Percentiles rank a stretch among this genome's conserved stretches.
Evolutionary conservation across 1,140 invertebrate genomes (phyloP).

Genomic region (Ditylenchus dipsaci): DNA sequence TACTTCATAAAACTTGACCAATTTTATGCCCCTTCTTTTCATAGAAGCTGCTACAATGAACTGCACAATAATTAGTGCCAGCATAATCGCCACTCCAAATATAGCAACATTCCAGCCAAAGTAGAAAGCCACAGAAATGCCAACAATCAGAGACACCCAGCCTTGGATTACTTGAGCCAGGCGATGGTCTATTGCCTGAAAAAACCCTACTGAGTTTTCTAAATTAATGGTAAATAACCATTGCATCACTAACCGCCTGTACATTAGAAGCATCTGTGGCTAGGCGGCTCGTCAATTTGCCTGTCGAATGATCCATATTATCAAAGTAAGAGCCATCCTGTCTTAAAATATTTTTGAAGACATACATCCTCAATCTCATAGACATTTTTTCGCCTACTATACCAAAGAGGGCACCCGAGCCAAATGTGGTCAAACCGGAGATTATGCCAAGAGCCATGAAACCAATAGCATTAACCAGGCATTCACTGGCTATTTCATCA

Average conservation of each 20-base stretch:
- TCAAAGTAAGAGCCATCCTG: slow-evolving; percentile 64
- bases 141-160: slow-evolving; percentile 59
- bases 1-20: neutral
- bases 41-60: neutral
- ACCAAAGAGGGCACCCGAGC: slow-evolving; percentile 45
- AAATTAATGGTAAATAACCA: too few species aligned
- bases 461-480: neutral
- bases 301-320: slow-evolving; percentile 60
- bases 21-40: neutral
- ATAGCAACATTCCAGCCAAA: neutral
- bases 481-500: neutral
- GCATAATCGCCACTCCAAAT: neutral
- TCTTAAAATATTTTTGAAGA: slow-evolving; percentile 58
- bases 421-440: slow-evolving; percentile 34
- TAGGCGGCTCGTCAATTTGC: slow-evolving; percentile 61
- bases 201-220: neutral
- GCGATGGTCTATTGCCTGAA: slow-evolving; percentile 61
- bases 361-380: slow-evolving; percentile 18
- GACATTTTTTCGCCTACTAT: slow-evolving; percentile 44
- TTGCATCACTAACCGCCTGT: slow-evolving; percentile 59
- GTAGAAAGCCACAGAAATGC: slow-evolving; percentile 57
- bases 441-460: neutral
- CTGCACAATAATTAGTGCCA: neutral
- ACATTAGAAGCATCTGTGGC: slow-evolving; percentile 63
- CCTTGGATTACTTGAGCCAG: slow-evolving; percentile 60